Evolutionary conservation across 2,113 vertebrate genomes (phyloP).

Genomic region (Geothlypis trichas): DNA sequence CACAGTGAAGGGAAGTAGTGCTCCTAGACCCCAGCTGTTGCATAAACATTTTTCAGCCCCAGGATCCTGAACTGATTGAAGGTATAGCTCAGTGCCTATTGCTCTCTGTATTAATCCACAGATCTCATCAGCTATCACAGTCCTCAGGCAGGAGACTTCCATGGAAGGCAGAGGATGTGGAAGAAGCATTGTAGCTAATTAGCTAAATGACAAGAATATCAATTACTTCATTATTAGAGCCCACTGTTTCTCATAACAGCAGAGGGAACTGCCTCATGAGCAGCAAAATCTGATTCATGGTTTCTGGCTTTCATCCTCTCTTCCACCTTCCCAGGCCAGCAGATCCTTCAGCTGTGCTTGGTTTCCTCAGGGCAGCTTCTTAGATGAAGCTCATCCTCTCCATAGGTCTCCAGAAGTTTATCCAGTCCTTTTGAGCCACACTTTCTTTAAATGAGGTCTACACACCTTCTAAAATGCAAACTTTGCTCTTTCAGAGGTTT

Average conservation of each 20-base stretch:
- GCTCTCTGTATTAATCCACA: background rate
- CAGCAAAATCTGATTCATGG: background rate
- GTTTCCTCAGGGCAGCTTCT: background rate
- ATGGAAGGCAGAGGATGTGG: background rate
- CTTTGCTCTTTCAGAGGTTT: background rate
- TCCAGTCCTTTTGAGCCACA: background rate
- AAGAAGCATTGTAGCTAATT: background rate
- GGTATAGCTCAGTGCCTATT: background rate
- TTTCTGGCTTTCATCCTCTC: background rate
- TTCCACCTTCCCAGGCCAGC: background rate
- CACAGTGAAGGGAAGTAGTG: background rate
- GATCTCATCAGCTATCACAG: background rate
- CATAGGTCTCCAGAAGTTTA: background rate
- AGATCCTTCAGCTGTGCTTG: background rate
- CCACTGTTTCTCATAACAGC: background rate
- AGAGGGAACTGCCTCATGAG: background rate
- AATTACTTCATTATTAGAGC: background rate
- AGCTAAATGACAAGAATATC: background rate
- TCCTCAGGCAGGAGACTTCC: background rate
- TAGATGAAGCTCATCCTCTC: background rate
- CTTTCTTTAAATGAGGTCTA: background rate
- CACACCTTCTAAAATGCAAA: background rate
- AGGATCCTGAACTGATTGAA: background rate
- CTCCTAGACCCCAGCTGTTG: background rate
- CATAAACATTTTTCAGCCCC: slow-evolving; percentile 5